Percentiles rank a stretch among this genome's conserved stretches.
Evolutionary conservation across 2,888 invertebrate species (phyloP).

Genomic region (Acleris sparsana): DNA sequence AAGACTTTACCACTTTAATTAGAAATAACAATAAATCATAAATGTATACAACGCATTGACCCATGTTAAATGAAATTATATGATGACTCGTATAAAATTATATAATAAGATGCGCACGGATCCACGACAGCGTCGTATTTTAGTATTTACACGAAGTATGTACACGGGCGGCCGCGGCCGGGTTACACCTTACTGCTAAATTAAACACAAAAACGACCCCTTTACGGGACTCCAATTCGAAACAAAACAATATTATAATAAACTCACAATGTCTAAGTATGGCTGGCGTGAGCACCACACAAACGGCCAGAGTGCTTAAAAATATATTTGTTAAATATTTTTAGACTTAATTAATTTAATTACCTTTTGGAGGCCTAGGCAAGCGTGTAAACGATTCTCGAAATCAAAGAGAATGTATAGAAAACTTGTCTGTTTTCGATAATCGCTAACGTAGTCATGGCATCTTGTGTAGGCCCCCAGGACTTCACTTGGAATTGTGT

Average conservation of each 20-base stretch:
- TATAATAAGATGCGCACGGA: constrained; percentile 48
- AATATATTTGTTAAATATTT: no score
- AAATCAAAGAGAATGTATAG: no score
- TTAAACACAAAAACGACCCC: constrained; percentile 15
- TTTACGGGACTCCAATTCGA: constrained; percentile 5
- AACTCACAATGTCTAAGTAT: no score
- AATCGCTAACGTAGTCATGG: no score
- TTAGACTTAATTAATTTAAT: no score
- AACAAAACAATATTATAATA: constrained; percentile 13
- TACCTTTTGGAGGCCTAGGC: no score
- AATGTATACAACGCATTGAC: constrained; percentile 9
- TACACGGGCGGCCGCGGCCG: constrained; percentile 29
- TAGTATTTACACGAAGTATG: constrained; percentile 39
- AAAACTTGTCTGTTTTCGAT: no score
- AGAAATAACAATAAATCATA: constrained; percentile 18
- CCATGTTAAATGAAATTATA: constrained; percentile 19
- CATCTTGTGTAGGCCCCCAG: no score
- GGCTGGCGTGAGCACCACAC: no score
- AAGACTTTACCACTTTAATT: constrained; percentile 7
- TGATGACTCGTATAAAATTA: constrained; percentile 41
- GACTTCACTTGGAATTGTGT: no score
- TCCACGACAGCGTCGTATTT: constrained; percentile 41
- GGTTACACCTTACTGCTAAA: constrained; percentile 15
- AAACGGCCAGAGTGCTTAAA: no score
- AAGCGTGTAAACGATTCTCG: no score